Conservation (phyloP, 2,113 vertebrate genomes). For the Bucco capensis region DNA sequence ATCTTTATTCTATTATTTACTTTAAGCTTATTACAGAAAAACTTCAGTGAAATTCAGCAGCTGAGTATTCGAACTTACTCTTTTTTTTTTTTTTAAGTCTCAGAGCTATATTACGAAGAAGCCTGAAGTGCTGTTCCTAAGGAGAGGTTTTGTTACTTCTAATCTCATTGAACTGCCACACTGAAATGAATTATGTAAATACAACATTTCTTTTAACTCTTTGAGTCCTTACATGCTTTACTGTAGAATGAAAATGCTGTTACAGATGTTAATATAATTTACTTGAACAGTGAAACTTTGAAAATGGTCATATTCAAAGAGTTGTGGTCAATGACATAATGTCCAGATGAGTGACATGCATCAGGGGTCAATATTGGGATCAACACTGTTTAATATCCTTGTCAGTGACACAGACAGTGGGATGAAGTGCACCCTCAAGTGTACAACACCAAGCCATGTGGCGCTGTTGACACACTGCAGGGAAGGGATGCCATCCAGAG, state of each 20-base stretch:
- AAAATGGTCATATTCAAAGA: background rate
- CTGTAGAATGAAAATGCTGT: background rate
- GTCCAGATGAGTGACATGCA: background rate
- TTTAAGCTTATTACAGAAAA: background rate
- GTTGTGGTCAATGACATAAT: background rate
- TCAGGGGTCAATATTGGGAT: background rate
- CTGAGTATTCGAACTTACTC: background rate
- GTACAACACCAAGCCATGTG: background rate
- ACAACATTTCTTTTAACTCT: background rate
- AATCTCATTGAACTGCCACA: background rate
- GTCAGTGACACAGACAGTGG: too few relatives aligned
- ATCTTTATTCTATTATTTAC: background rate
- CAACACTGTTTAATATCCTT: background rate
- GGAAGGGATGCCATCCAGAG: background rate
- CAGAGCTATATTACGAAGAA: background rate
- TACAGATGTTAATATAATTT: too few relatives aligned
- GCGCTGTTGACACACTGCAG: background rate
- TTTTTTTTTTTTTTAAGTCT: background rate
- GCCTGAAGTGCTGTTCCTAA: background rate
- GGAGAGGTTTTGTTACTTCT: background rate
- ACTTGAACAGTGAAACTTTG: too few relatives aligned
- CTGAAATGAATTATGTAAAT: background rate
- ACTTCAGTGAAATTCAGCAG: background rate
- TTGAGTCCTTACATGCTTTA: background rate
- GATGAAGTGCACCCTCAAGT: background rate